Evolutionary conservation across 2,113 vertebrate genomes (phyloP), one percentile per base, ranked within the genome.

Genomic region (Cryptomyrus ogoouensis): DNA sequence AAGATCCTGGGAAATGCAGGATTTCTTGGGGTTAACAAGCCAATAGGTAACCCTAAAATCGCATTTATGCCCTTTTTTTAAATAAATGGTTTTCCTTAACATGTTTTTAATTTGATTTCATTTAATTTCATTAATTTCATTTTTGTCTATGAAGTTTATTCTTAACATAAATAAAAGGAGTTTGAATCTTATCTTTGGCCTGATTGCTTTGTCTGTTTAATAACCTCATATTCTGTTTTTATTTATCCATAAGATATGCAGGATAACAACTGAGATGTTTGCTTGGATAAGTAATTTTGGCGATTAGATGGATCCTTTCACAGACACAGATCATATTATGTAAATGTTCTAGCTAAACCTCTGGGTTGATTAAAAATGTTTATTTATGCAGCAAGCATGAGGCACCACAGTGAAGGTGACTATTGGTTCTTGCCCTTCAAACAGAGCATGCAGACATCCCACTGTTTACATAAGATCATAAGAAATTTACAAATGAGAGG

Each of bases 1-100:
- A 97, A 97, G 95, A 95, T 93, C 88, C 92, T 97, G 35, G 97
- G 96, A 89, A 96, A 90, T 47, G 95, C 96, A 15, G 96, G 96
- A 49, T 97, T 97, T 88, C 92, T 97, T 42, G 96, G 96, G 88
- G 95, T 96, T 90, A 97, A 94, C 93, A 97, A 97, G 87, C 95
- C 96, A 91, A 95, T 92, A 89, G 97, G 95, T 97, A 95, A 92
- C 94, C 66, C 9, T n/a, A 80, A 15, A 0, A 62, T 84, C 12
- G n/a, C 58, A 31, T 89, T 27, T 21, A 24, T 44, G 44, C 21
- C 47, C 49, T 17, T n/a, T 58, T 87, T 19, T 39, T 10, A 19
- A 52, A 56, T 31, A 21, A 13, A 49, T 53, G 50, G 13, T 52
- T 52, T 87, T 87, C 13, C 50, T 19, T 50, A 52, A 53, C 12